Conservation (phyloP, 2,113 vertebrate genomes). For the Aspiorhynchus laticeps region DNA sequence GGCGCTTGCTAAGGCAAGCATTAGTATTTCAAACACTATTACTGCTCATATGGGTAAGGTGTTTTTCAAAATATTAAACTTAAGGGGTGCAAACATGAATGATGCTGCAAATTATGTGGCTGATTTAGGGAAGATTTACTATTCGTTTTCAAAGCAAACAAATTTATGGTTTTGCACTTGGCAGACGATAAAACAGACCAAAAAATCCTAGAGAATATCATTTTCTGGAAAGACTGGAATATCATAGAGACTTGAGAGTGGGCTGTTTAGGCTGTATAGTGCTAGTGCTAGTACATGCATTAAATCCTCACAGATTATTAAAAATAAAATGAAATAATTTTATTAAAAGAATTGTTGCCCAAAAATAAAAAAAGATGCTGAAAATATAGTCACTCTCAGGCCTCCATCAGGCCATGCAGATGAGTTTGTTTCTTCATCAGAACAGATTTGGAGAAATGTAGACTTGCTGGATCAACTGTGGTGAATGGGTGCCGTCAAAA, state of each 20-base stretch:
- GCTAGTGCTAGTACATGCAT: neutral
- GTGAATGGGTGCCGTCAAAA: too few relatives aligned
- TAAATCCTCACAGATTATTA: neutral
- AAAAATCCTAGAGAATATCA: neutral
- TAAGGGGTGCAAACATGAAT: neutral
- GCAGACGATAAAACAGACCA: neutral
- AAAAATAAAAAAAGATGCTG: too few relatives aligned
- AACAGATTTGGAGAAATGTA: too few relatives aligned
- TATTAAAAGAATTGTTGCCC: neutral
- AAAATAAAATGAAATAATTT: neutral
- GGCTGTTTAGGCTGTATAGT: neutral
- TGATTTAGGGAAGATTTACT: neutral
- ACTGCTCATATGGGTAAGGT: neutral
- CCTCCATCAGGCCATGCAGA: too few relatives aligned
- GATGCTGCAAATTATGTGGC: neutral
- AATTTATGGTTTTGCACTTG: neutral
- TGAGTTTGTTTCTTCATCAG: too few relatives aligned
- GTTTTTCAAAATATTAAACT: neutral
- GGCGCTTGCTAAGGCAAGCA: neutral
- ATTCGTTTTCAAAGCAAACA: neutral
- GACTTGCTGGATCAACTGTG: too few relatives aligned
- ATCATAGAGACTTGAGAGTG: neutral
- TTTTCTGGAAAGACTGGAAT: neutral
- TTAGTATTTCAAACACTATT: slow-evolving; percentile 7
- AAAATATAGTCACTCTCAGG: too few relatives aligned